Evolutionary conservation across 2,797 vertebrate species (phyloP).

Genomic region (Sebastes iracundus): DNA sequence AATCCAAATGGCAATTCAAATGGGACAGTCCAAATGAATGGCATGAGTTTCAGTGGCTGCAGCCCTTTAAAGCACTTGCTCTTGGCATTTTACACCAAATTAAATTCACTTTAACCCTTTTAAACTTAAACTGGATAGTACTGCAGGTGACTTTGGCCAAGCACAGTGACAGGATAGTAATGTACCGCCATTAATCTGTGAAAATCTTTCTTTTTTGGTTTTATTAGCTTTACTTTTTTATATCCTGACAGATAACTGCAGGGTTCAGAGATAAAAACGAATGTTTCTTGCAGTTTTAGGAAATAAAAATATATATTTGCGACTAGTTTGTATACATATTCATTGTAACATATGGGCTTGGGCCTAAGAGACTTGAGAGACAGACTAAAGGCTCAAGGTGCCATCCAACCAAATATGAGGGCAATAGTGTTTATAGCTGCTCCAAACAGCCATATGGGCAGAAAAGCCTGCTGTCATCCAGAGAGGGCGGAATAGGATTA

Average conservation of each 20-base stretch:
- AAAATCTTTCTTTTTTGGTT: neutral
- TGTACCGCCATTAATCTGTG: neutral
- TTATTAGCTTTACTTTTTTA: neutral
- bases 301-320: neutral
- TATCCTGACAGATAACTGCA: neutral
- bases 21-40: slow-evolving; percentile 25
- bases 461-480: neutral
- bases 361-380: neutral
- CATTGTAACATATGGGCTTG: neutral
- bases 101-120: slow-evolving; percentile 31
- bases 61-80: slow-evolving; percentile 12
- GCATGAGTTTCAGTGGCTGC: neutral
- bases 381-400: neutral
- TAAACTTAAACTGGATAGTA: slow-evolving; percentile 3
- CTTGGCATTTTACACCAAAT: slow-evolving; percentile 28
- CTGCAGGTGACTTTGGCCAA: neutral
- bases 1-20: slow-evolving; percentile 33
- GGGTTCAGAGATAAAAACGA: neutral
- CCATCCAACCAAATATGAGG: neutral
- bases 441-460: neutral
- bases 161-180: neutral
- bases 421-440: neutral
- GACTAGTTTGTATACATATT: neutral
- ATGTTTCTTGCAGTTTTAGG: neutral
- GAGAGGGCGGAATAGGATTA: neutral